These are phyloP conservation scores for Melanogrammus aeglefinus DNA, from an alignment of 2,797 vertebrate genomes.

Conservation along the genomic window DNA sequence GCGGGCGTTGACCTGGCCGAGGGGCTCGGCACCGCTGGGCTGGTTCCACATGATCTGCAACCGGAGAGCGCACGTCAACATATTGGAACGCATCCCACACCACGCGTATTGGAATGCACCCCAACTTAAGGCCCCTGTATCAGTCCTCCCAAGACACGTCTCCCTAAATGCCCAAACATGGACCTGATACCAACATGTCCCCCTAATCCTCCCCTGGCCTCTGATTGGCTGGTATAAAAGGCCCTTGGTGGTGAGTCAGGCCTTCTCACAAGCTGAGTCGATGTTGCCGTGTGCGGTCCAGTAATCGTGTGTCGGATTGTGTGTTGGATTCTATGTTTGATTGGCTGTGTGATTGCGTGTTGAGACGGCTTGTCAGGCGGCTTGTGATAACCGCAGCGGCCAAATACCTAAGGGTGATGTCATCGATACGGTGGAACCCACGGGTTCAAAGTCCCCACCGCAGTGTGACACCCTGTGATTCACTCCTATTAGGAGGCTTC, in stretches of 20 bases:
- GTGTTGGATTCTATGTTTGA: too few species aligned
- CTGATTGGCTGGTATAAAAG: neutral
- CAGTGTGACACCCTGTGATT: neutral
- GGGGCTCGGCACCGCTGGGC: slow-evolving; percentile 75
- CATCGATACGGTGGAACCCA: neutral
- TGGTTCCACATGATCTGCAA: slow-evolving; percentile 85
- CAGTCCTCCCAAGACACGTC: too few species aligned
- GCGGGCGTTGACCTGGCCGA: slow-evolving; percentile 86
- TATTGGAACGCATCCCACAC: neutral
- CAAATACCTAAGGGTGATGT: neutral
- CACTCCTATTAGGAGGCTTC: neutral
- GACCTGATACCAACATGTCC: neutral
- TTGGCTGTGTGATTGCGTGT: neutral
- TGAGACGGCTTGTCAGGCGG: neutral
- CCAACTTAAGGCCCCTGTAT: neutral
- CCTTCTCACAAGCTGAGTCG: too few species aligned
- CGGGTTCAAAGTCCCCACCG: neutral
- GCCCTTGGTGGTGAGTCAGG: neutral
- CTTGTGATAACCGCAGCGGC: neutral
- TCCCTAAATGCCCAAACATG: too few species aligned
- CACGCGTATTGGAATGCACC: neutral
- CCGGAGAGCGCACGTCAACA: neutral
- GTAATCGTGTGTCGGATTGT: too few species aligned
- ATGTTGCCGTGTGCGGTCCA: neutral
- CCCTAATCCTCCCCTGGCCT: neutral